These are phyloP conservation scores for Magallana ariakensis DNA, from an alignment of 1,140 invertebrate genomes.

Conservation along the genomic window DNA sequence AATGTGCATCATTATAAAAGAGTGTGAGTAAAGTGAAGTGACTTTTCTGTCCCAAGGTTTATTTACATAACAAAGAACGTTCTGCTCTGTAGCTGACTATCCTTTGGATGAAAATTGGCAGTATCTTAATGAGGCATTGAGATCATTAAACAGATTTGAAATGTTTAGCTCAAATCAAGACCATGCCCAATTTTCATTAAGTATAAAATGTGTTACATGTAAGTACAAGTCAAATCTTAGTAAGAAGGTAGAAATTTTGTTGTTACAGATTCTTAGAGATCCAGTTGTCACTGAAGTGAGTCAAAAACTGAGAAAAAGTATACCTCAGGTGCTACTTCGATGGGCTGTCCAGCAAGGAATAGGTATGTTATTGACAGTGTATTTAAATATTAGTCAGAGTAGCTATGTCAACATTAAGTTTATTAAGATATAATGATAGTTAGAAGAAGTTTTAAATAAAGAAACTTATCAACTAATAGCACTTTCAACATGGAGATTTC, in stretches of 20 bases:
- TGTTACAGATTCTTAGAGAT: constrained; percentile 72
- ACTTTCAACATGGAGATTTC: neutral
- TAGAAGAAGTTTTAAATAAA: neutral
- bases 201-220: neutral
- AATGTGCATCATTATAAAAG: too few relatives aligned
- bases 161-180: neutral
- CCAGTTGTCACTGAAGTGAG: constrained; percentile 70
- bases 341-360: constrained; percentile 78
- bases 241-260: neutral
- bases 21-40: too few relatives aligned
- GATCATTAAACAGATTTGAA: too few relatives aligned
- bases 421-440: neutral
- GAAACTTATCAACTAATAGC: too few relatives aligned
- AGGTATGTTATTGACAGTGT: constrained; percentile 54
- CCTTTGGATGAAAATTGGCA: neutral
- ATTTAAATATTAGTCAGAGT: neutral
- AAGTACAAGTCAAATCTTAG: neutral
- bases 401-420: too few relatives aligned
- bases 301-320: constrained; percentile 63
- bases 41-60: too few relatives aligned
- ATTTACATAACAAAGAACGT: too few relatives aligned
- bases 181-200: neutral
- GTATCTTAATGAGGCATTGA: neutral
- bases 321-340: constrained; percentile 78
- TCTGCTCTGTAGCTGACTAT: too few relatives aligned